Evolutionary conservation across 2,888 invertebrate genomes (phyloP).

Genomic region (Andrena chrysosceles): DNA sequence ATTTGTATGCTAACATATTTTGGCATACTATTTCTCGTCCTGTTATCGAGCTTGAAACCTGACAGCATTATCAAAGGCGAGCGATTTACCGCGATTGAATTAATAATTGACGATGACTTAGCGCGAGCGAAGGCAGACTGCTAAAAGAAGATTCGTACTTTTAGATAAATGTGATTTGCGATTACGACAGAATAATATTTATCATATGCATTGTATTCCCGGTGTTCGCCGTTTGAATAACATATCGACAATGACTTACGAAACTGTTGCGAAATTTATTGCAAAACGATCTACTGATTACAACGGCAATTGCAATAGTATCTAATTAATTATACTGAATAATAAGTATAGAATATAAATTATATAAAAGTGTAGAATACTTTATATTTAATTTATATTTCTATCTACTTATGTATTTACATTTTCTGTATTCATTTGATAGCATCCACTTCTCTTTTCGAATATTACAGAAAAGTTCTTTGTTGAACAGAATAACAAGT

Average conservation of each 20-base stretch:
- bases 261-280: neutral
- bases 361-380: no score
- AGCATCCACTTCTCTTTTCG: no score
- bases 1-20: conserved; percentile 63
- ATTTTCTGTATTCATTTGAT: no score
- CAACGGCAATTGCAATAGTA: no score
- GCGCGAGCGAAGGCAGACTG: conserved; percentile 4
- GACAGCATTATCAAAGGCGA: conserved; percentile 29
- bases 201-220: neutral
- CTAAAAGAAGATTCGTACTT: neutral
- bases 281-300: no score
- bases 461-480: no score
- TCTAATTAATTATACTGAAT: no score
- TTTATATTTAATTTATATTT: no score
- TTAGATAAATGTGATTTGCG: neutral
- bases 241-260: neutral
- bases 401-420: no score
- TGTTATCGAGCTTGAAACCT: conserved; percentile 17
- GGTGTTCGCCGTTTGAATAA: neutral
- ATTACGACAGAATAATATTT: conserved; percentile 22
- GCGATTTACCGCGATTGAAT: conserved; percentile 31
- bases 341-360: no score
- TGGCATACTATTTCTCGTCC: conserved; percentile 22
- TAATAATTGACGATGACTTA: conserved; percentile 19
- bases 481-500: no score